Evolutionary conservation across 2,113 vertebrate species (phyloP).

Genomic region (Phasianus colchicus): DNA sequence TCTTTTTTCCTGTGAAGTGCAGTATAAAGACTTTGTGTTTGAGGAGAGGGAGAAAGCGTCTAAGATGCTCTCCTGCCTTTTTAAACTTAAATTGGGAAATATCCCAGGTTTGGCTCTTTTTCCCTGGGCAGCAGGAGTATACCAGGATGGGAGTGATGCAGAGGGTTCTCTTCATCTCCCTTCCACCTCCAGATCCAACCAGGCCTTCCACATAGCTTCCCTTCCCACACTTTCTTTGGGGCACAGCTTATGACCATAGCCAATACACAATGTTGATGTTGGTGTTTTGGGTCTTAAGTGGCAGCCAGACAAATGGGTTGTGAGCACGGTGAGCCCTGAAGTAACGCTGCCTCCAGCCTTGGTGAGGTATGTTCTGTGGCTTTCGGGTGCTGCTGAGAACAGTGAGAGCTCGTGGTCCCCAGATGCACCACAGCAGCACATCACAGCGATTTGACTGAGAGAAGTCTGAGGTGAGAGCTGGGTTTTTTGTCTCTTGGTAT

Average conservation of each 20-base stretch:
- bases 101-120: background rate
- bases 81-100: background rate
- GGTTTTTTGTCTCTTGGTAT: background rate
- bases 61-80: background rate
- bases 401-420: background rate
- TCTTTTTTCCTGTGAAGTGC: background rate
- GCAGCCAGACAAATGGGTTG: background rate
- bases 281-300: background rate
- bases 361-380: background rate
- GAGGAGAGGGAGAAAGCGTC: background rate
- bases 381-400: background rate
- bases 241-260: background rate
- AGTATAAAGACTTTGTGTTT: background rate
- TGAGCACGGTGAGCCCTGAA: background rate
- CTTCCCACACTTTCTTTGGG: background rate
- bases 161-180: background rate
- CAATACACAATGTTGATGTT: background rate
- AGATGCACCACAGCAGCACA: background rate
- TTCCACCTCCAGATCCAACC: background rate
- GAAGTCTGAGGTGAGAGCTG: background rate
- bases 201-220: background rate
- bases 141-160: background rate
- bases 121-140: background rate
- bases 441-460: background rate
- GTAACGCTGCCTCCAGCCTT: background rate